A percentile compares a stretch with the other conserved stretches of the same genome.
Conservation (phyloP, 2,113 vertebrate species). For the Pterophyllum scalare region DNA sequence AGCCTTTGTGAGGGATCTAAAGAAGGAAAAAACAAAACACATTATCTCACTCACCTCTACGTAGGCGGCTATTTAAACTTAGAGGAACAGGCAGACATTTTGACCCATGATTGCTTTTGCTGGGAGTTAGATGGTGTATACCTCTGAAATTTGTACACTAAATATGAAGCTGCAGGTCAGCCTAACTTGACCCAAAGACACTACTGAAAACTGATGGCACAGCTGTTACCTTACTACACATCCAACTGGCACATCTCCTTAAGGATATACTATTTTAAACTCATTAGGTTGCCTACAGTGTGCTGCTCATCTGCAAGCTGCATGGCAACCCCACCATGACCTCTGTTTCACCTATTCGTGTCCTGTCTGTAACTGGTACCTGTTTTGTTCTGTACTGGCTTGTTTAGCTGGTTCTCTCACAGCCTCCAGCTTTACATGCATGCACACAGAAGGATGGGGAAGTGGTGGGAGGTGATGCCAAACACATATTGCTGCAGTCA, state of each 20-base stretch:
- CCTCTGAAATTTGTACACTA: background rate
- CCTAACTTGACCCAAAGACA: background rate
- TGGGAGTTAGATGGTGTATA: background rate
- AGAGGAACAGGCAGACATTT: background rate
- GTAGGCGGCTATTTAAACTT: background rate
- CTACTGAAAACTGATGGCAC: too few relatives aligned
- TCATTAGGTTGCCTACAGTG: background rate
- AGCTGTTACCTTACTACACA: too few relatives aligned
- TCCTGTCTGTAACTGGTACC: background rate
- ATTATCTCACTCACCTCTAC: background rate
- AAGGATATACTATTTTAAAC: background rate
- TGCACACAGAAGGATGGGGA: background rate
- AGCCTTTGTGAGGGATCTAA: background rate
- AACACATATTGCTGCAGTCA: background rate
- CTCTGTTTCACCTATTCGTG: background rate
- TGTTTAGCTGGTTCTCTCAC: background rate
- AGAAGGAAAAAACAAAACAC: background rate
- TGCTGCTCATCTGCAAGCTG: background rate
- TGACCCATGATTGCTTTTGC: background rate
- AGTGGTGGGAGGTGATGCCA: background rate
- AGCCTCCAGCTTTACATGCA: background rate
- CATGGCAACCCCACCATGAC: background rate
- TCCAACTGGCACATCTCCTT: background rate
- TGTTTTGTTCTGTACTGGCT: background rate
- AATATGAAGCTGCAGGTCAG: background rate